phyloP scores from a whole-genome alignment of 2,113 vertebrate genomes.

The Symphodus melops region DNA sequence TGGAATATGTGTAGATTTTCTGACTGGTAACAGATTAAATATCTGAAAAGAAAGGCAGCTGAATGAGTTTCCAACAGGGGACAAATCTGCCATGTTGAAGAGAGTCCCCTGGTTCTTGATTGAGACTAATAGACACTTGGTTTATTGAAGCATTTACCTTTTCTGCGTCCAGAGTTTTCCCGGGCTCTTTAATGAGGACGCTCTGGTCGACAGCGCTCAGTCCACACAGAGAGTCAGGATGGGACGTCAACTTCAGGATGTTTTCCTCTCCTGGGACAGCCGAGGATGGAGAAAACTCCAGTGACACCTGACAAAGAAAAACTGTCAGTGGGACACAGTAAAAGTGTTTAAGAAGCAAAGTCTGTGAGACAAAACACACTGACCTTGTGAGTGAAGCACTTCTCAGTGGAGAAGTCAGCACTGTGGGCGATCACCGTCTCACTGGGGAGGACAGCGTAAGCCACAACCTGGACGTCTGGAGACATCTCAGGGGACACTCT shows the following conservation, averaged over 20 bases:
- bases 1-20: not conserved
- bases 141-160: constrained; percentile 45
- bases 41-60: constrained; percentile 61
- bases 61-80: too few species aligned
- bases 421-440: constrained; percentile 84
- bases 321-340: too few species aligned
- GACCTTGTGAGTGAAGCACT: constrained; percentile 90
- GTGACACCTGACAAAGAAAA: constrained; percentile 55
- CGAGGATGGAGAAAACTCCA: constrained; percentile 79
- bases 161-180: constrained; percentile 76
- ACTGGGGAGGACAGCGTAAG: constrained; percentile 83
- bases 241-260: constrained; percentile 75
- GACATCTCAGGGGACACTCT: constrained; percentile 74
- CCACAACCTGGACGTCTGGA: constrained; percentile 78
- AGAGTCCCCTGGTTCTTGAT: too few species aligned
- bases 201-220: constrained; percentile 87
- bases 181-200: constrained; percentile 83
- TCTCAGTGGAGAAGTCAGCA: constrained; percentile 75
- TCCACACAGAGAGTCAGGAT: constrained; percentile 87
- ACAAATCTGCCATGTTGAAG: too few species aligned
- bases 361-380: not conserved
- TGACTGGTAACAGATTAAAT: constrained; percentile 68
- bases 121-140: not conserved
- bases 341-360: too few species aligned
- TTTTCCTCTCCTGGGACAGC: constrained; percentile 81